Conservation (phyloP, 2,113 vertebrate species). For the Ovis canadensis region DNA sequence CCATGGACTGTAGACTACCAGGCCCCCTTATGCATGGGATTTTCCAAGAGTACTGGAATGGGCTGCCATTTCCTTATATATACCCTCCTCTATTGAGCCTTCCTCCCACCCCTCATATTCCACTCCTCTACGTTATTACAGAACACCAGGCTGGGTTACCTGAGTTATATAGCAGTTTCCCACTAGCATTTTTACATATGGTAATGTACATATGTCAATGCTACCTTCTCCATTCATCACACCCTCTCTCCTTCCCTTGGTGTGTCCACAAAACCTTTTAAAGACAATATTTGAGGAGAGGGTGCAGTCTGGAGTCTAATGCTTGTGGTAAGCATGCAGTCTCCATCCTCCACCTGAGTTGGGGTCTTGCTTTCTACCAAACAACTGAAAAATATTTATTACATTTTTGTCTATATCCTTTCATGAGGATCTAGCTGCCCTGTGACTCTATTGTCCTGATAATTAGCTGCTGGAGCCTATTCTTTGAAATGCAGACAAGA, state of each 20-base stretch:
- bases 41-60: too few species aligned
- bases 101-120: background rate
- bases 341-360: background rate
- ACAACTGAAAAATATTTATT: background rate
- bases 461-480: background rate
- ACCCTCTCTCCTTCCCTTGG: background rate
- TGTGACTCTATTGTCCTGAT: background rate
- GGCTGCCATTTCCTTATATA: too few species aligned
- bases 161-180: background rate
- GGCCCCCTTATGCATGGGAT: too few species aligned
- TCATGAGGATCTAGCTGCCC: background rate
- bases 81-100: background rate
- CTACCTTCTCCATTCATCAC: background rate
- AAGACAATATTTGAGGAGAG: background rate
- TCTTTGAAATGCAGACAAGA: background rate
- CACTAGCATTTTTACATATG: background rate
- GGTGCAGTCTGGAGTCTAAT: background rate
- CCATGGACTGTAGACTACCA: too few species aligned
- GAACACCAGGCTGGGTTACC: background rate
- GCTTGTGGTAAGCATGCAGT: background rate
- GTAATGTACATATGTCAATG: background rate
- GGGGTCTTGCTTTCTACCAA: background rate
- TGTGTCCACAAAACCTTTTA: background rate
- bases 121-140: background rate
- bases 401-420: background rate